Percentiles rank a stretch among this genome's conserved stretches.
These are phyloP conservation scores for Epizoanthus stellaris DNA, from an alignment of 92 coral and sea anemone genomes.

Conservation along the genomic window DNA sequence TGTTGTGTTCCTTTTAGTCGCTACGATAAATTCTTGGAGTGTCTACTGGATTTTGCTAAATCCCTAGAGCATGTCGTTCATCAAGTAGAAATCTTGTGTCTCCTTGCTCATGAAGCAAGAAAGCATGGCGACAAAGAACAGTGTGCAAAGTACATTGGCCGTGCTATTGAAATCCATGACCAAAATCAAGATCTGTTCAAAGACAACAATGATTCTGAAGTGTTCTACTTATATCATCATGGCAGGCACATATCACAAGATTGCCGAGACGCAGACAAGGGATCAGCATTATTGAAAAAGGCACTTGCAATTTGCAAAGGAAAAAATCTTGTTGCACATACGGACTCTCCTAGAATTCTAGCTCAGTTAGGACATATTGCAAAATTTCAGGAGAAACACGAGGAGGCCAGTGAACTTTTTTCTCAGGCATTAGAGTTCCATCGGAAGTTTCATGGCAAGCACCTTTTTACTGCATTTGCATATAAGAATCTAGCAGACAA, in stretches of 20 bases:
- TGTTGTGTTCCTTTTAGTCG: conserved; percentile 30
- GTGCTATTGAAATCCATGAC: conserved; percentile 25
- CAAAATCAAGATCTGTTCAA: background rate
- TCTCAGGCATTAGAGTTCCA: conserved; percentile 26
- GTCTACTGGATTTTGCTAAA: background rate
- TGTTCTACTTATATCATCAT: conserved; percentile 26
- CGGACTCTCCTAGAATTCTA: conserved; percentile 19
- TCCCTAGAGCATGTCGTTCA: background rate
- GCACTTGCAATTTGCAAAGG: conserved; percentile 1
- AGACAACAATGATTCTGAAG: conserved; percentile 25
- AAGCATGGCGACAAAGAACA: background rate
- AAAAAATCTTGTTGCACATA: background rate
- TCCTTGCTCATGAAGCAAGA: conserved; percentile 48
- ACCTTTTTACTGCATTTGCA: conserved; percentile 55
- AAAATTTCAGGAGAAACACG: background rate
- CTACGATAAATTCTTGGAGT: conserved; percentile 27
- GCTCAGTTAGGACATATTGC: background rate
- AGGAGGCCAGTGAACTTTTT: conserved; percentile 36
- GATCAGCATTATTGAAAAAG: background rate
- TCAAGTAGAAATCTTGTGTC: conserved; percentile 52
- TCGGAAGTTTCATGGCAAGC: conserved; percentile 15
- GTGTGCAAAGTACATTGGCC: background rate
- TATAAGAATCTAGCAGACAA: conserved; percentile 46
- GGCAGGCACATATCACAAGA: conserved; percentile 48
- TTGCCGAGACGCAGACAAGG: background rate